phyloP scores from a whole-genome alignment of 2,113 vertebrate species.

The Varanus salvator region DNA sequence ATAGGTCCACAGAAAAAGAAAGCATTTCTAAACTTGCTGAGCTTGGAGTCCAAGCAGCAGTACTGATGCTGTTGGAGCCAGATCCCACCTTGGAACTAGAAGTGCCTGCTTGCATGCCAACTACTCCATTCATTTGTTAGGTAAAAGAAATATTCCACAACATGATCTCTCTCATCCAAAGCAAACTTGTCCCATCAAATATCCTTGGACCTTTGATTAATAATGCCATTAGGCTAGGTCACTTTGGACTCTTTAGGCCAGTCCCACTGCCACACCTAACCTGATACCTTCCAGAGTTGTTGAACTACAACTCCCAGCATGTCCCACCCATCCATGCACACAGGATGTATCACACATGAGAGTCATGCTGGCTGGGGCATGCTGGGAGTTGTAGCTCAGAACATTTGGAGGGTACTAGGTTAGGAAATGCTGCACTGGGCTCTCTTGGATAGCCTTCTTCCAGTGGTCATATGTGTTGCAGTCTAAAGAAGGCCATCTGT shows the following conservation, averaged over 20 bases:
- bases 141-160: background rate
- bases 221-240: background rate
- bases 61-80: background rate
- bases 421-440: too few species aligned
- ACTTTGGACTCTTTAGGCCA: background rate
- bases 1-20: background rate
- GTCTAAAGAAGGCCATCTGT: too few species aligned
- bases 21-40: background rate
- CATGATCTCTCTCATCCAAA: background rate
- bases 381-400: too few species aligned
- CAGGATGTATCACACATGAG: too few species aligned
- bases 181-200: background rate
- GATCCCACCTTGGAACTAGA: background rate
- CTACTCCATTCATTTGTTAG: background rate
- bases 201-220: background rate
- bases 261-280: too few species aligned
- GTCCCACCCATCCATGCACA: too few species aligned
- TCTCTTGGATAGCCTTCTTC: background rate
- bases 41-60: background rate
- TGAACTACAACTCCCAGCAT: too few species aligned
- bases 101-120: background rate
- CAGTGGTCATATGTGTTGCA: background rate
- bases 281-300: too few species aligned
- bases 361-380: too few species aligned
- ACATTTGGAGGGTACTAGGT: too few species aligned